These are phyloP conservation scores for Anthonomus grandis DNA, from an alignment of 1,140 invertebrate species.

Conservation along the genomic window DNA sequence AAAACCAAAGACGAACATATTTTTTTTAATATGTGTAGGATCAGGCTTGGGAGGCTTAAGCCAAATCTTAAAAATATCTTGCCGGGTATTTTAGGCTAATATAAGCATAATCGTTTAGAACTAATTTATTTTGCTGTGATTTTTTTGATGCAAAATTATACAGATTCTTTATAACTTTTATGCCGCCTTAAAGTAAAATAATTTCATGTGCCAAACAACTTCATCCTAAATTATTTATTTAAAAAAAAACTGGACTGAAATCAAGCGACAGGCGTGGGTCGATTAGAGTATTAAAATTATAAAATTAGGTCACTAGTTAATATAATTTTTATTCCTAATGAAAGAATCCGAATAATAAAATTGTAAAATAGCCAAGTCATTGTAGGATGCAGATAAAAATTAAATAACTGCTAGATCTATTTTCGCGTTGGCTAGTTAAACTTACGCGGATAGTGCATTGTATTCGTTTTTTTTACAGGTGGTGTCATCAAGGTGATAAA, in stretches of 20 bases:
- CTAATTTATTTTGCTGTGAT: too few species aligned
- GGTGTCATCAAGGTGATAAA: conserved; percentile 13
- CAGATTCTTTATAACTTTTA: too few species aligned
- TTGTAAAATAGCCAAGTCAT: conserved; percentile 19
- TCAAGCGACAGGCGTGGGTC: neutral
- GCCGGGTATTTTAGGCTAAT: too few species aligned
- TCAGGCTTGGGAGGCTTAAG: too few species aligned
- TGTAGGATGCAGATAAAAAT: conserved; percentile 23
- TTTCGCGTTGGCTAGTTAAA: conserved; percentile 19
- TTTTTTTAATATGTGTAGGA: too few species aligned
- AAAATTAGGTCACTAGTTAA: conserved; percentile 17
- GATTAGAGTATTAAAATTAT: conserved; percentile 2
- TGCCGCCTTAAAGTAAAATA: too few species aligned
- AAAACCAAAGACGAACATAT: too few species aligned
- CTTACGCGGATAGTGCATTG: conserved; percentile 22
- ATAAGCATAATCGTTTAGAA: too few species aligned
- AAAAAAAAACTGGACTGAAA: neutral
- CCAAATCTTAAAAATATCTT: too few species aligned
- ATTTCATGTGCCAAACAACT: too few species aligned
- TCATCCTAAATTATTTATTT: neutral
- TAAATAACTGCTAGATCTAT: conserved; percentile 18
- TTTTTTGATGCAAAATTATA: too few species aligned
- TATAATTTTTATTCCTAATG: conserved; percentile 17
- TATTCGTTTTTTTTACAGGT: conserved; percentile 20
- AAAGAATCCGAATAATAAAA: conserved; percentile 9